Base-by-base conservation (phyloP, 2,888 invertebrate species). In the Heliconius aoede region DNA sequence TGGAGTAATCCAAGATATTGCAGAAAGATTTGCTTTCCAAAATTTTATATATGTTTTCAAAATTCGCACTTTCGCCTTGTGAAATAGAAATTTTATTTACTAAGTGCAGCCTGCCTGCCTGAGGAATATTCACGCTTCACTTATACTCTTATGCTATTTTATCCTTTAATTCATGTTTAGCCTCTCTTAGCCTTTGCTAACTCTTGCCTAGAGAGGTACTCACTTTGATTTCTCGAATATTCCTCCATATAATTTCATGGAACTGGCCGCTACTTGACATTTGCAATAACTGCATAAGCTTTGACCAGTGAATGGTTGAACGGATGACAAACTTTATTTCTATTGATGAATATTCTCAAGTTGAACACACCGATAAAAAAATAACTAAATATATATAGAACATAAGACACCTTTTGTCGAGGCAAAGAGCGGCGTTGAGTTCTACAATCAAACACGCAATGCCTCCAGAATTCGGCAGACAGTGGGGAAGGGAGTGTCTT, bases 111-210 rank as follows among this genome's bases (percentile, higher is more conserved):
- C n/a, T n/a, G n/a, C n/a, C 30, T 15, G 5, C 21, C 21, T 24
- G 15, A 55, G 13, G 24, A 13, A 69, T 55, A 55, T 32, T 15
- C 55, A 55, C 30, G 51, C 51, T 69, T 69, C 13, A 69, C n/a
- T 32, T 51, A 32, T 11, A 13, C n/a, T 69, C 46, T 18, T 46
- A 18, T 5, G 18, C 18, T 46, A 46, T 46, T 55, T n/a, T 68
- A 69, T 68, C n/a, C 30, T 30, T 55, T 55, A 51, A 51, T n/a
- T 30, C 32, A n/a, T n/a, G 21, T 69, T 51, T 55, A 55, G n/a
- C 11, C n/a, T 30, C 68, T n/a, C 30, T 46, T 46, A 51, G 51
- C 51, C 30, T n/a, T 46, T 46, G 1, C 18, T 18, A 46, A 2
- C 3, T 55, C 30, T 55, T 4, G 15, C 55, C 28, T 8, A 55